These are phyloP conservation scores for Tyrannus savana DNA, from an alignment of 2,113 vertebrate genomes.

Conservation along the genomic window DNA sequence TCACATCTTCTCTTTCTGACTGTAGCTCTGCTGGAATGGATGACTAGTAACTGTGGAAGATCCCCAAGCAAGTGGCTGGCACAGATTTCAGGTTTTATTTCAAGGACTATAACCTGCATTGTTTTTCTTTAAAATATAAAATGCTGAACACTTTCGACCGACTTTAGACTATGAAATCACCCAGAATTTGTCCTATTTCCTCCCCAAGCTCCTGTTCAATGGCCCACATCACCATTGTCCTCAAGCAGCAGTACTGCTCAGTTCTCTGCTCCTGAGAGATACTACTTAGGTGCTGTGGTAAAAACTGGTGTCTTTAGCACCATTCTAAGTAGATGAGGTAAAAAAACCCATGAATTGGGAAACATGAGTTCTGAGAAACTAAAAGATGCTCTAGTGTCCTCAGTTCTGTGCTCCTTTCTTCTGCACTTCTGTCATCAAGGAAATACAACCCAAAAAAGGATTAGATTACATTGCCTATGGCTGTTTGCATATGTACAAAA, in stretches of 20 bases:
- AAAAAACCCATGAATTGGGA: neutral
- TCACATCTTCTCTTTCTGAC: neutral
- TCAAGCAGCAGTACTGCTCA: neutral
- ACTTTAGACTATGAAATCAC: neutral
- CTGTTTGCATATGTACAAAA: neutral
- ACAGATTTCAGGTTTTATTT: neutral
- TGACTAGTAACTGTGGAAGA: neutral
- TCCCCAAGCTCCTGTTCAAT: neutral
- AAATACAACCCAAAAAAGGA: neutral
- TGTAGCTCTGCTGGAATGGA: neutral
- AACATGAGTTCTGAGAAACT: neutral
- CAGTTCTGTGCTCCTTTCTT: neutral
- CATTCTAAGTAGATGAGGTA: neutral
- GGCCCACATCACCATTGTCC: neutral
- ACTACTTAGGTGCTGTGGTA: neutral
- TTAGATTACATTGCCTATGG: neutral
- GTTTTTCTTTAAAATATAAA: neutral
- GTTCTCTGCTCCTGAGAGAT: neutral
- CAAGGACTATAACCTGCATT: neutral
- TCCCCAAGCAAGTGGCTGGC: neutral
- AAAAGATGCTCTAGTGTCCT: neutral
- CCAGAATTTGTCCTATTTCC: neutral
- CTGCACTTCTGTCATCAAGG: neutral
- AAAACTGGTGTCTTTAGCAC: neutral
- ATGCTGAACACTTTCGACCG: rapidly evolving